Conservation (phyloP, 2,888 invertebrate genomes). For the Trachelus iudaicus region DNA sequence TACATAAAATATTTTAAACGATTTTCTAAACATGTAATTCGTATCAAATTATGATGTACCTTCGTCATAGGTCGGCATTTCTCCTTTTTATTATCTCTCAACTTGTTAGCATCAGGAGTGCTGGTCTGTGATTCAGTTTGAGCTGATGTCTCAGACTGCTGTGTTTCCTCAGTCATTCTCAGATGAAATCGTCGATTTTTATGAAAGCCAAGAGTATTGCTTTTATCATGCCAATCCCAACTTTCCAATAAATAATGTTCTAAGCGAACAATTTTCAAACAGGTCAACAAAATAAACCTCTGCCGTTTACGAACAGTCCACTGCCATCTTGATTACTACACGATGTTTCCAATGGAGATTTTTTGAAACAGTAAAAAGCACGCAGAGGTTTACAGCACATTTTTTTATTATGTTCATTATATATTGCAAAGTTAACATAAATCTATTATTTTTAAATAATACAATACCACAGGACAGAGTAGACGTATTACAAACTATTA, state of each 20-base stretch:
- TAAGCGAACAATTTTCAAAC: constrained; percentile 33
- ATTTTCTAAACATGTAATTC: not conserved
- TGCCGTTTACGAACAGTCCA: constrained; percentile 31
- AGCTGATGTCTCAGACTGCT: constrained; percentile 45
- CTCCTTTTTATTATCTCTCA: constrained; percentile 71
- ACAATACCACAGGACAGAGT: no score
- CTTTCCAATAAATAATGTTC: constrained; percentile 15
- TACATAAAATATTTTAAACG: not conserved
- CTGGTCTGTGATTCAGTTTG: constrained; percentile 61
- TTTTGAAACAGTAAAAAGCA: not conserved
- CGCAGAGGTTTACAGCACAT: not conserved
- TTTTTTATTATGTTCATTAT: not conserved
- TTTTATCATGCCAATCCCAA: not conserved
- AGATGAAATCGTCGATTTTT: not conserved
- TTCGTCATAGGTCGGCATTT: constrained; percentile 77
- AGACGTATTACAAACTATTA: not conserved
- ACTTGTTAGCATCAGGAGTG: constrained; percentile 64
- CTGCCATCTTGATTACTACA: constrained; percentile 32
- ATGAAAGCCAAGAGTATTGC: not conserved
- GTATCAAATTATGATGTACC: constrained; percentile 59
- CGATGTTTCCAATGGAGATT: not conserved
- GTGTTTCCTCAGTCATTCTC: constrained; percentile 71
- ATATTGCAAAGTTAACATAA: not conserved
- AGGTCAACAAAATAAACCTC: constrained; percentile 34
- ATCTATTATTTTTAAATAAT: not conserved